phyloP scores from a whole-genome alignment of 1,140 invertebrate genomes.

The Bombus ignitus region DNA sequence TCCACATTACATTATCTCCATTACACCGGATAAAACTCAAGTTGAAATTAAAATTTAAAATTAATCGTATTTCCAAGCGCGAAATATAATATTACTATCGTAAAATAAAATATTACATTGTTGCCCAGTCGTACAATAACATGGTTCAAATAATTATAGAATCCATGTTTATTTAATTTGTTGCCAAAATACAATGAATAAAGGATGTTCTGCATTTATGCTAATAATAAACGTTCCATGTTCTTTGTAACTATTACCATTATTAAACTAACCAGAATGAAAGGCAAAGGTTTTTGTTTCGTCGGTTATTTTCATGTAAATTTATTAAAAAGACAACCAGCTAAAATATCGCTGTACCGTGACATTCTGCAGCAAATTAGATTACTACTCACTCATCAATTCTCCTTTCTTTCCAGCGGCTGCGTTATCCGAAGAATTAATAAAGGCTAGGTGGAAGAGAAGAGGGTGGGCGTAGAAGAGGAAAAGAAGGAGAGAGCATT shows the following conservation, averaged over 20 bases:
- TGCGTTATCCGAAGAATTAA: slow-evolving; percentile 71
- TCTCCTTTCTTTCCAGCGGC: slow-evolving; percentile 43
- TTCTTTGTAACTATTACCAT: background rate
- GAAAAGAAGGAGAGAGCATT: background rate
- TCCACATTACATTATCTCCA: background rate
- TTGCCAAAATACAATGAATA: too few relatives aligned
- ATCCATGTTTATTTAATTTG: background rate
- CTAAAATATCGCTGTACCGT: slow-evolving; percentile 43
- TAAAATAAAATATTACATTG: background rate
- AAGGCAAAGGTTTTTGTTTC: background rate
- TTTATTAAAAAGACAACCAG: slow-evolving; percentile 65
- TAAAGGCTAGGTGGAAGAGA: slow-evolving; percentile 55
- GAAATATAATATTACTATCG: background rate
- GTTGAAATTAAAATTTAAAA: background rate
- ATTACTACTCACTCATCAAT: slow-evolving; percentile 71
- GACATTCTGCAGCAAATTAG: slow-evolving; percentile 64
- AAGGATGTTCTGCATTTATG: background rate
- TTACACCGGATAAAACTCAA: background rate
- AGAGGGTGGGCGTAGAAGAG: background rate
- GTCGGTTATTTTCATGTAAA: slow-evolving; percentile 65
- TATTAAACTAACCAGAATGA: background rate
- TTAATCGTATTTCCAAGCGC: background rate
- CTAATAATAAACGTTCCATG: background rate
- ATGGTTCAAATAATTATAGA: background rate
- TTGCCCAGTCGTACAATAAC: background rate